Conservation (phyloP, 2,797 vertebrate species). For the Phylloscopus collybita region DNA sequence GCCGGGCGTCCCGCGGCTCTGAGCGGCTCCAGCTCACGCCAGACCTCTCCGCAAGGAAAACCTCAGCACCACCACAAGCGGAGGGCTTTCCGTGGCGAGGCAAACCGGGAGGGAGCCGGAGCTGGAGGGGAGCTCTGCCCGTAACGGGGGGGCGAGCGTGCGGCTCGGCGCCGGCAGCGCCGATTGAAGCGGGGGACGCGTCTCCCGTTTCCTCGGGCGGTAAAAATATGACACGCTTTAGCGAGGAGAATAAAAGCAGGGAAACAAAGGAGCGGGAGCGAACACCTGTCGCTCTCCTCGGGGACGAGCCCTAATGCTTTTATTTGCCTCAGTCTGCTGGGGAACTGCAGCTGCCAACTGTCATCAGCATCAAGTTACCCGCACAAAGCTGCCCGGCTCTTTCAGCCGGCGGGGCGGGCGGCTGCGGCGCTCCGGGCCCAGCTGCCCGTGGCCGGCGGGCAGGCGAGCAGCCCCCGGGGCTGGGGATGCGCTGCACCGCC, state of each 20-base stretch:
- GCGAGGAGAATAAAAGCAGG: conserved; percentile 64
- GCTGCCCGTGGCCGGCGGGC: background rate
- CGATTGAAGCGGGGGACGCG: background rate
- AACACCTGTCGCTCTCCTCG: conserved; percentile 92
- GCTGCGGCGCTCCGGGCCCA: background rate
- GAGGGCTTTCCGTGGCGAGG: background rate
- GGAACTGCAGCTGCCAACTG: conserved; percentile 84
- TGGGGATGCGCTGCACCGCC: background rate
- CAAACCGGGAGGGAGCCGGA: accelerated
- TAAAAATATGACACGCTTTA: conserved; percentile 69
- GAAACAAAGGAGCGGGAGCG: conserved; percentile 82
- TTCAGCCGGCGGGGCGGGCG: background rate
- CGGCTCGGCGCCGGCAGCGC: background rate
- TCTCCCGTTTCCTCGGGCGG: conserved; percentile 33
- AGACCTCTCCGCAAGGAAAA: background rate
- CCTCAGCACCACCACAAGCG: background rate
- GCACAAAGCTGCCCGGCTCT: conserved; percentile 72
- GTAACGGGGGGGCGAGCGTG: background rate
- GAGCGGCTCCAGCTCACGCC: background rate
- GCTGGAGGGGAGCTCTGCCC: background rate
- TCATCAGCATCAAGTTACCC: conserved; percentile 86
- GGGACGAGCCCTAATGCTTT: conserved; percentile 82
- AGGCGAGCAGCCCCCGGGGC: too few species aligned
- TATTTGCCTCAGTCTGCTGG: conserved; percentile 79
- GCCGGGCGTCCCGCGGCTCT: background rate